Base-by-base conservation (phyloP, 1,140 invertebrate species). In the Yoshiicerus persimilis region DNA sequence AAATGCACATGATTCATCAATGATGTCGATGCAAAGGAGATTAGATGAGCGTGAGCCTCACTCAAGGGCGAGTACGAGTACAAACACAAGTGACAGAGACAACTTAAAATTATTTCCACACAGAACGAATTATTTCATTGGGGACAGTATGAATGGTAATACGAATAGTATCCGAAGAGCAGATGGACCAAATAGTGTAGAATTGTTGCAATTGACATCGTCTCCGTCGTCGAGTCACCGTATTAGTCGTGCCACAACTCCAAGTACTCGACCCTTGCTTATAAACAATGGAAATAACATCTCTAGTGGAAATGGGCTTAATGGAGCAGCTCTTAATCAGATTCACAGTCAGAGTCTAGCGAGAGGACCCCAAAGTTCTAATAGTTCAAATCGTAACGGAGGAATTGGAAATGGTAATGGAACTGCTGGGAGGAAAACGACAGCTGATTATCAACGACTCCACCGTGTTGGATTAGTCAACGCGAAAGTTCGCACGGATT, bases 41-140 rank as follows among this genome's bases (percentile, higher is more conserved):
- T 16, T 23, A 1, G 11, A 11, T 38, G 77, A 83, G 0, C n/a
- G n/a, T n/a, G 77, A 32, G 16, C 1, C 20, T 0, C 23, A 56
- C n/a, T 56, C 47, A 4, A 56, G 47, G 20, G n/a, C 4, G 47
- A 56, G 47, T 4, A 56, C 23, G 23, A 38, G 34, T 83, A 41
- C 39, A 23, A 83, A 30, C 11, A 36, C 39, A 13, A 70, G 62
- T 38, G 34, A 75, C 16, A 75, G 86, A 77, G 86, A 87, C 34
- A 87, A 87, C 41, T 27, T 88, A 1, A 88, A 86, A 25, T 83
- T 88, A 41, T 88, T 88, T 86, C 88, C 88, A 27, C 83, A 80
- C 32, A 39, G 87, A 77, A 86, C 62, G n/a, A 84, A 84, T 84
- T 84, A 84, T 34, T 84, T 84, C 39, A 62, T 47, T 2, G 41